Percentiles rank a stretch among this genome's conserved stretches.
Conservation (phyloP, 2,888 invertebrate species). For the Tinea pellionella region DNA sequence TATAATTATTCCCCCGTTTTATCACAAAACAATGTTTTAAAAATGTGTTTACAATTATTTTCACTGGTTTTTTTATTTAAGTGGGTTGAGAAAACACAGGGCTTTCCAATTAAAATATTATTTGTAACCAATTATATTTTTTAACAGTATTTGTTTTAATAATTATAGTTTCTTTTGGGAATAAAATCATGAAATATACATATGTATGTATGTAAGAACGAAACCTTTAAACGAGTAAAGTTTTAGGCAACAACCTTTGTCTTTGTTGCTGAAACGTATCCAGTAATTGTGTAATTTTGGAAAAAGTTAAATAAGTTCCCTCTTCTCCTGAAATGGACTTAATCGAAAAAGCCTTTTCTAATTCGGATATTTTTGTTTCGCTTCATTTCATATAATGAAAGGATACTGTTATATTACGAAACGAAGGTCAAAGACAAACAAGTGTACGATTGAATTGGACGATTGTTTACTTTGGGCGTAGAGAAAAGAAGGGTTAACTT, state of each 20-base stretch:
- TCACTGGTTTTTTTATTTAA: no score
- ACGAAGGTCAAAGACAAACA: neutral
- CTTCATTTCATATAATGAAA: neutral
- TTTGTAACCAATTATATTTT: no score
- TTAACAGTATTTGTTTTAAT: no score
- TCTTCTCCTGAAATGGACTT: neutral
- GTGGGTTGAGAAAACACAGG: no score
- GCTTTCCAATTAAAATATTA: no score
- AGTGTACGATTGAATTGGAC: neutral
- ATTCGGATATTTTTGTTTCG: neutral
- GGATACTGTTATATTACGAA: neutral
- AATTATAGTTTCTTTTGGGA: no score
- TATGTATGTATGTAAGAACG: neutral
- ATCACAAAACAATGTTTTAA: no score
- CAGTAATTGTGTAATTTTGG: constrained; percentile 6
- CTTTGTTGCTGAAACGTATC: neutral
- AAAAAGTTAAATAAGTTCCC: constrained; percentile 4
- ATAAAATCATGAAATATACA: no score
- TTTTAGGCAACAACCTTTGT: neutral
- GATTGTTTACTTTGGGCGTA: neutral
- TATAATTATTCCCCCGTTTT: no score
- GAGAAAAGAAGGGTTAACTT: no score
- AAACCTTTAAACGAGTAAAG: neutral
- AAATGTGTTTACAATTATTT: no score
- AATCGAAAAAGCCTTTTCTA: neutral